Conservation (phyloP, 2,888 invertebrate genomes). For the Argyresthia albistria region DNA sequence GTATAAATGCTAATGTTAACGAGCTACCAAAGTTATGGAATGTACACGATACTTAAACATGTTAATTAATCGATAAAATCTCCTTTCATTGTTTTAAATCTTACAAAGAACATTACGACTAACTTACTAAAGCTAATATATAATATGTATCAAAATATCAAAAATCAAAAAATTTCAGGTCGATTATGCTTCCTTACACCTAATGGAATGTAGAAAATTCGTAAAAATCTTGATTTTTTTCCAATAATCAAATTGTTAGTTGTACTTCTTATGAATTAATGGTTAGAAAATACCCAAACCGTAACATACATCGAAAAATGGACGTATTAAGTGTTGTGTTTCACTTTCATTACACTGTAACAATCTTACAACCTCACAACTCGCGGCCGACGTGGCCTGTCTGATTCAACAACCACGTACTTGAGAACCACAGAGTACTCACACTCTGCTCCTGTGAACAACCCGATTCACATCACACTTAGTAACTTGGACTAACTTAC, state of each 20-base stretch:
- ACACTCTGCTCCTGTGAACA: no score
- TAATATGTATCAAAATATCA: background rate
- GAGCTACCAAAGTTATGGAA: conserved; percentile 55
- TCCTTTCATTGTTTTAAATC: conserved; percentile 21
- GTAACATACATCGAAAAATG: conserved; percentile 40
- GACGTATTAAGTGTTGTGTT: conserved; percentile 24
- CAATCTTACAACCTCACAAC: no score
- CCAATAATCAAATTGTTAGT: conserved; percentile 42
- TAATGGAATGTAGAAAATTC: conserved; percentile 54
- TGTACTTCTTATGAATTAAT: conserved; percentile 50
- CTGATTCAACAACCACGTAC: no score
- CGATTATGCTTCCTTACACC: conserved; percentile 51
- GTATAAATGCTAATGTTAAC: conserved; percentile 51
- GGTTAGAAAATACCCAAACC: conserved; percentile 64
- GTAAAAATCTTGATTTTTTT: conserved; percentile 26
- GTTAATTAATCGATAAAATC: conserved; percentile 40
- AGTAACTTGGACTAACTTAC: no score
- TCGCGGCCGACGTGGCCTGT: no score
- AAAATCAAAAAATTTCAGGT: conserved; percentile 21
- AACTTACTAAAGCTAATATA: background rate
- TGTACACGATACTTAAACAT: conserved; percentile 29
- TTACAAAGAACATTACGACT: background rate
- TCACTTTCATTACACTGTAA: conserved; percentile 4
- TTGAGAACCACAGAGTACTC: no score
- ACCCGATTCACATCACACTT: no score